These are phyloP conservation scores for Andrena bucephala DNA, from an alignment of 2,888 invertebrate species.

Conservation along the genomic window DNA sequence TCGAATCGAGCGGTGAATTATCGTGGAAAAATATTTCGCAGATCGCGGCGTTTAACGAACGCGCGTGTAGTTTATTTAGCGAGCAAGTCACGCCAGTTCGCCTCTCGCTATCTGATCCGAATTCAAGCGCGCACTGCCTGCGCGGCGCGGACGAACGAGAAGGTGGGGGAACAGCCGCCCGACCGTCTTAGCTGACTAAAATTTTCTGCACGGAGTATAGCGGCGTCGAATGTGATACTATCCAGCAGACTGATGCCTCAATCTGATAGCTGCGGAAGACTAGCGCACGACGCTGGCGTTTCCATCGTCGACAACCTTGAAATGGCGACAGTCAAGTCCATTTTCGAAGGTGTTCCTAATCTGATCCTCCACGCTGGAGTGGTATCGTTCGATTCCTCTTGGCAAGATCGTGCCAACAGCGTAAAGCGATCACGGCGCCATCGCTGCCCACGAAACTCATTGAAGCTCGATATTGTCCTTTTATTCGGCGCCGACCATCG, in stretches of 20 bases:
- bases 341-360: too few relatives aligned
- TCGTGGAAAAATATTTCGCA: not conserved
- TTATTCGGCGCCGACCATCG: constrained; percentile 25
- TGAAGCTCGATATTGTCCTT: constrained; percentile 17
- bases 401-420: constrained; percentile 6
- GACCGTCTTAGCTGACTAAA: not conserved
- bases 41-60: not conserved
- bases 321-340: too few relatives aligned
- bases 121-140: not conserved
- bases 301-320: too few relatives aligned
- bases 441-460: not conserved
- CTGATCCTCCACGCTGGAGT: too few relatives aligned
- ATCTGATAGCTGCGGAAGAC: too few relatives aligned
- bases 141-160: not conserved
- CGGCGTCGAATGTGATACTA: too few relatives aligned
- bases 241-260: too few relatives aligned
- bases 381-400: too few relatives aligned
- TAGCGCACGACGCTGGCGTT: too few relatives aligned
- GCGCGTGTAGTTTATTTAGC: not conserved
- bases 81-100: not conserved
- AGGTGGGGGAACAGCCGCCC: not conserved
- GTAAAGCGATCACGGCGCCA: constrained; percentile 29
- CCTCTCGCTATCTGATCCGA: not conserved
- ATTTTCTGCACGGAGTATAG: too few relatives aligned
- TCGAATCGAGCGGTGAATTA: constrained; percentile 4